Percentiles rank a stretch among this genome's conserved stretches.
These are phyloP conservation scores for Bombylius discolor DNA, from an alignment of 2,888 invertebrate genomes.

Conservation along the genomic window DNA sequence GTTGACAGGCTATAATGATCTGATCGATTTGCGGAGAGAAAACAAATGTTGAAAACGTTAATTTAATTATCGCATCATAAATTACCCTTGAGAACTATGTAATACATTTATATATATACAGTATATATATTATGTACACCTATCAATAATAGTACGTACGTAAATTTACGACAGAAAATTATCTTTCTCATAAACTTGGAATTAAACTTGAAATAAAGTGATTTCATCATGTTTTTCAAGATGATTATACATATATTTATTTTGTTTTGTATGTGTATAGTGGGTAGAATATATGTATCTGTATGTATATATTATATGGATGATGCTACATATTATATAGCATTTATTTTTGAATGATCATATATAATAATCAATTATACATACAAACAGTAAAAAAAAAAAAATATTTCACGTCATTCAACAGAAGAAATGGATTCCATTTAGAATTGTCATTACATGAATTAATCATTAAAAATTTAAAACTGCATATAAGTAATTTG, in stretches of 20 bases:
- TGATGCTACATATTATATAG: too few relatives aligned
- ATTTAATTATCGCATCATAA: conserved; percentile 8
- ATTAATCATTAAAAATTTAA: conserved; percentile 4
- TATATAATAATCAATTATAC: too few relatives aligned
- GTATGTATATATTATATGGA: background rate
- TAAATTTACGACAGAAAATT: too few relatives aligned
- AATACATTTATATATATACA: background rate
- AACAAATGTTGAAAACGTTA: conserved; percentile 8
- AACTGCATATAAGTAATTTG: background rate
- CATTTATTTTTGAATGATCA: too few relatives aligned
- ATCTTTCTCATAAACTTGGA: too few relatives aligned
- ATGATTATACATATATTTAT: too few relatives aligned
- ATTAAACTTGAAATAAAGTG: too few relatives aligned
- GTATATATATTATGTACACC: background rate
- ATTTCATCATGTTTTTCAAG: too few relatives aligned
- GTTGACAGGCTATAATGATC: conserved; percentile 2
- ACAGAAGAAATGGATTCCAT: conserved; percentile 6
- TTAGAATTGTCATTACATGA: conserved; percentile 9
- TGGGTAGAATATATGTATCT: background rate
- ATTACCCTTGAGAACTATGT: conserved; percentile 5
- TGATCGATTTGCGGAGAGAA: background rate
- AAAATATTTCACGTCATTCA: background rate
- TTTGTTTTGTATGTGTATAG: background rate
- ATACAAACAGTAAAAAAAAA: background rate
- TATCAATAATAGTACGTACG: too few relatives aligned